Evolutionary conservation across 2,113 vertebrate species (phyloP).

Genomic region (Coracopsis vasa): DNA sequence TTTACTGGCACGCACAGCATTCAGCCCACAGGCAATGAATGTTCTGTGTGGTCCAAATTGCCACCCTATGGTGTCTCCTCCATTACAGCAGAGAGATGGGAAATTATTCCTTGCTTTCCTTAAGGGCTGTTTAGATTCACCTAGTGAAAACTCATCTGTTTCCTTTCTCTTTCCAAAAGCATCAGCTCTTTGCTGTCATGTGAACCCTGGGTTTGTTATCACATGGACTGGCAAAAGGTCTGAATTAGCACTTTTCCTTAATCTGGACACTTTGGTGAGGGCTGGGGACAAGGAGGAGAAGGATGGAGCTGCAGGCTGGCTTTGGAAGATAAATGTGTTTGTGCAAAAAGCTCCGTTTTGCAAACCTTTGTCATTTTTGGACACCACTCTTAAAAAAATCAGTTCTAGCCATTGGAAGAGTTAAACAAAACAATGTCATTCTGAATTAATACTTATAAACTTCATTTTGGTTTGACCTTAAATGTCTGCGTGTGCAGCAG

Average conservation of each 20-base stretch:
- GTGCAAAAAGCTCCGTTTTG: not conserved
- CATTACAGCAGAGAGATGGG: not conserved
- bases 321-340: not conserved
- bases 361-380: not conserved
- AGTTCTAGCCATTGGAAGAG: not conserved
- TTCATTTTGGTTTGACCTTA: constrained; percentile 4
- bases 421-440: constrained; percentile 25
- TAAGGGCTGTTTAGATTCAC: not conserved
- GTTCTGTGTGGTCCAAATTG: fast-evolving
- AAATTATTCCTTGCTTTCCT: not conserved
- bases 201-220: not conserved
- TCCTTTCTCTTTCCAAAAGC: not conserved
- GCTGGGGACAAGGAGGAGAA: not conserved
- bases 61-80: not conserved
- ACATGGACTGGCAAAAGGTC: not conserved
- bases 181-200: not conserved
- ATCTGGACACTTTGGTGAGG: not conserved
- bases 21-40: not conserved
- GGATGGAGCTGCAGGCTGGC: not conserved
- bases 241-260: not conserved
- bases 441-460: not conserved
- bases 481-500: not conserved
- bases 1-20: fast-evolving
- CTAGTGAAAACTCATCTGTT: not conserved
- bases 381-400: not conserved